A percentile compares a stretch with the other conserved stretches of the same genome.
Conservation (phyloP, 2,797 vertebrate genomes). For the Sebastes reedi region DNA sequence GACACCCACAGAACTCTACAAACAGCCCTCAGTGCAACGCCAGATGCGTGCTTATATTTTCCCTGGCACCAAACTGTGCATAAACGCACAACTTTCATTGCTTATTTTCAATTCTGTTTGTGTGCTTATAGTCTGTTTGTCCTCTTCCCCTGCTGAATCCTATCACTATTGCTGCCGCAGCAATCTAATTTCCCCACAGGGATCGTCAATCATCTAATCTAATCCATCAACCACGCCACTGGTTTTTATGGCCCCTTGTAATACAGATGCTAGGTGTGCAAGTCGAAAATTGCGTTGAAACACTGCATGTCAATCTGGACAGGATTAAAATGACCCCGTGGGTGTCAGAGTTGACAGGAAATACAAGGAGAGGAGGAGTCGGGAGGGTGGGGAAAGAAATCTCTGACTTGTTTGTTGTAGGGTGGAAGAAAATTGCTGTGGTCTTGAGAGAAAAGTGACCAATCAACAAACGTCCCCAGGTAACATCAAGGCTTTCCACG, state of each 20-base stretch:
- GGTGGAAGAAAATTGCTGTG: constrained; percentile 20
- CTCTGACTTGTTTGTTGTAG: constrained; percentile 41
- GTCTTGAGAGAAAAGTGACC: constrained; percentile 45
- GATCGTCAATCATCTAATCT: constrained; percentile 74
- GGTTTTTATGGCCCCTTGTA: constrained; percentile 54
- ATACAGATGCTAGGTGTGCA: constrained; percentile 56
- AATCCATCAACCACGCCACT: constrained; percentile 62
- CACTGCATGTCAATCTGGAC: constrained; percentile 43
- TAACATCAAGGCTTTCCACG: constrained; percentile 27
- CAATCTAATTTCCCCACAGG: constrained; percentile 74
- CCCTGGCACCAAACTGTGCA: constrained; percentile 15
- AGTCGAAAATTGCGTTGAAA: constrained; percentile 53
- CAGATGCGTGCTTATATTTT: constrained; percentile 10
- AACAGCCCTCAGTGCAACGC: constrained; percentile 2
- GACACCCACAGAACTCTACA: background rate
- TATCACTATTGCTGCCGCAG: constrained; percentile 51
- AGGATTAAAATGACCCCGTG: constrained; percentile 69
- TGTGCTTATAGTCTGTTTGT: constrained; percentile 53
- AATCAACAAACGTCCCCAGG: constrained; percentile 37
- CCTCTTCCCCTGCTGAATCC: constrained; percentile 57
- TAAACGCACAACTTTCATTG: constrained; percentile 36
- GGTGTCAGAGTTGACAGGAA: constrained; percentile 28
- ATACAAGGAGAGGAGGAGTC: constrained; percentile 1
- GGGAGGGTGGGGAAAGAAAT: background rate
- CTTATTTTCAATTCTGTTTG: constrained; percentile 43